Evolutionary conservation across 2,113 vertebrate species (phyloP).

Genomic region (Toxotes chatareus): DNA sequence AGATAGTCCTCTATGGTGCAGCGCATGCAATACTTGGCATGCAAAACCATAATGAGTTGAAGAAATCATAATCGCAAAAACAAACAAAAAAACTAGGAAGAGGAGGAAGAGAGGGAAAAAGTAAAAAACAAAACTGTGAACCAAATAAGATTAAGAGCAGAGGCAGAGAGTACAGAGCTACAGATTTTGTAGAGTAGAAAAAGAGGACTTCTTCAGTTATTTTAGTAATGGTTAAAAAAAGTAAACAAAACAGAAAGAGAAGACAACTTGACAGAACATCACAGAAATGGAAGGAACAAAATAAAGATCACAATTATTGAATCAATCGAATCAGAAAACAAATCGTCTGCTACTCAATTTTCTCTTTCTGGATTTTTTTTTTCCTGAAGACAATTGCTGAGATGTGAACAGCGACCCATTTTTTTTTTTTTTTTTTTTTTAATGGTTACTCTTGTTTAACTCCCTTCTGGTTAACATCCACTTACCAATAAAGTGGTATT

Average conservation of each 20-base stretch:
- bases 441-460: conserved; percentile 94
- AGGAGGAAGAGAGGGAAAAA: conserved; percentile 78
- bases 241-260: conserved; percentile 82
- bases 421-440: conserved; percentile 77
- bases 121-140: conserved; percentile 79
- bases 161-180: conserved; percentile 83
- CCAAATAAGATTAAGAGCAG: conserved; percentile 81
- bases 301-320: conserved; percentile 98
- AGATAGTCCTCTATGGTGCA: conserved; percentile 97
- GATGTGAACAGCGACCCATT: conserved; percentile 97
- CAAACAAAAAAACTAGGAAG: conserved; percentile 79
- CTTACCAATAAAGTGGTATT: conserved; percentile 99
- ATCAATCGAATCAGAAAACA: conserved; percentile 95
- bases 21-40: conserved; percentile 99
- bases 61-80: conserved; percentile 85
- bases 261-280: conserved; percentile 92
- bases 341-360: conserved; percentile 92
- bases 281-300: conserved; percentile 91
- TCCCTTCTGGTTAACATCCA: conserved; percentile 99
- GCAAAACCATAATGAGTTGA: conserved; percentile 92
- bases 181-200: conserved; percentile 83
- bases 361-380: conserved; percentile 90
- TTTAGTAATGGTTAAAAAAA: conserved; percentile 82
- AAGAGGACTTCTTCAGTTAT: conserved; percentile 84
- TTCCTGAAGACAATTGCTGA: conserved; percentile 95